Percentiles rank a stretch among this genome's conserved stretches.
phyloP scores from a whole-genome alignment of 2,113 vertebrate genomes.

The Miniopterus natalensis region DNA sequence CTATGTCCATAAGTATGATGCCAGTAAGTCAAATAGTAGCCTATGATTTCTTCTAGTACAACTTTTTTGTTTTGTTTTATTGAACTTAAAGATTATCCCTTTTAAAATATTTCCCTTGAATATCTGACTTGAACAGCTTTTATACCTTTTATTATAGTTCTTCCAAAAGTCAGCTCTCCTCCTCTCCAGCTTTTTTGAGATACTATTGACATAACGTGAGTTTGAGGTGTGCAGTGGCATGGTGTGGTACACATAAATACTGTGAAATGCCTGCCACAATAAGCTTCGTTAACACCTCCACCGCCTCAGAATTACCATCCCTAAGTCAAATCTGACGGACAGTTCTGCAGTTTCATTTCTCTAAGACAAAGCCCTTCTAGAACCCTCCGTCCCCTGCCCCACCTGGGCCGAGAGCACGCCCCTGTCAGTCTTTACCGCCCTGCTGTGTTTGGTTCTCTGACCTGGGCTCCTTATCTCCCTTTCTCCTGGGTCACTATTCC shows the following conservation, averaged over 20 bases:
- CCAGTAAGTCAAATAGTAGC: neutral
- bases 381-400: neutral
- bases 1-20: neutral
- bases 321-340: neutral
- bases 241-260: neutral
- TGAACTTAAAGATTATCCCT: neutral
- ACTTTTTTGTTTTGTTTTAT: neutral
- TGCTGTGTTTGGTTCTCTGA: neutral
- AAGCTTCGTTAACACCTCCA: neutral
- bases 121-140: neutral
- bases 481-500: neutral
- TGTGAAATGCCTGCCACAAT: neutral
- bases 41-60: neutral
- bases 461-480: neutral
- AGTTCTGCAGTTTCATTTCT: neutral
- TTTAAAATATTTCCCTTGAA: constrained; percentile 29
- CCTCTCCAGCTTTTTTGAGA: neutral
- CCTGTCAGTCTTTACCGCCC: neutral
- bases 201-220: neutral
- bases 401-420: accelerated
- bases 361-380: neutral
- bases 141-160: neutral
- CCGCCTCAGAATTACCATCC: neutral
- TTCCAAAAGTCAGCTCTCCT: neutral
- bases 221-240: neutral